phyloP scores from a whole-genome alignment of 2,888 invertebrate species.

The Lithodes maja region DNA sequence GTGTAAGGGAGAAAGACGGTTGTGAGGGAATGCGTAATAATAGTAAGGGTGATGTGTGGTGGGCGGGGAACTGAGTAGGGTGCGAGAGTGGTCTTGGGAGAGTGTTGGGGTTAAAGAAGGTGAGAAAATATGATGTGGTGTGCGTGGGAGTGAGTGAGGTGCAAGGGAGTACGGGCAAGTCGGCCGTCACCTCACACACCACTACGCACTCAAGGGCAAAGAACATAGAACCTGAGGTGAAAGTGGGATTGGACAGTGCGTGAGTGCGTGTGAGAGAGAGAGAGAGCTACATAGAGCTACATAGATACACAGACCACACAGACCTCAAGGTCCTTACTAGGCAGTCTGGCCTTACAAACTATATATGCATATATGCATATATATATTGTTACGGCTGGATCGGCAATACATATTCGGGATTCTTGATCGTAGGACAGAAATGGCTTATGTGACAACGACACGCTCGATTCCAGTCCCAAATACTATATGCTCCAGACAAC shows the following conservation, averaged over 20 bases:
- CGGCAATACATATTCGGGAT: no score
- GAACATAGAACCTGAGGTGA: constrained; percentile 3
- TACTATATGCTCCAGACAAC: no score
- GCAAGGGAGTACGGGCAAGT: neutral
- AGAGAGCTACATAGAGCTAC: no score
- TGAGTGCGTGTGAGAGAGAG: neutral
- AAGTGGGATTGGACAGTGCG: constrained; percentile 22
- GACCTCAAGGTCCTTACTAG: no score
- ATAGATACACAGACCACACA: no score
- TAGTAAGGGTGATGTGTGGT: neutral
- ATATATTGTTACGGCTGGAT: no score
- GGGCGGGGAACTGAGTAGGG: neutral
- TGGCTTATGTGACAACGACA: no score
- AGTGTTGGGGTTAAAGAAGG: neutral
- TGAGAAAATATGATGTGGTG: neutral
- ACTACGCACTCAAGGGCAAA: constrained; percentile 35
- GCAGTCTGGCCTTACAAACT: no score
- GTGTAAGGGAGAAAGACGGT: neutral
- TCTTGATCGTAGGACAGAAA: no score
- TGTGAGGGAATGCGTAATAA: neutral
- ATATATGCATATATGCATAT: no score
- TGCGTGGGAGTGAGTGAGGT: neutral
- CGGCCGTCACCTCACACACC: constrained; percentile 25
- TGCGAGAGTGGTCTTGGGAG: no score
- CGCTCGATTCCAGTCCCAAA: no score